Evolutionary conservation across 2,113 vertebrate genomes (phyloP), one percentile per base, ranked within the genome.

Genomic region (Cynopterus brachyotis): DNA sequence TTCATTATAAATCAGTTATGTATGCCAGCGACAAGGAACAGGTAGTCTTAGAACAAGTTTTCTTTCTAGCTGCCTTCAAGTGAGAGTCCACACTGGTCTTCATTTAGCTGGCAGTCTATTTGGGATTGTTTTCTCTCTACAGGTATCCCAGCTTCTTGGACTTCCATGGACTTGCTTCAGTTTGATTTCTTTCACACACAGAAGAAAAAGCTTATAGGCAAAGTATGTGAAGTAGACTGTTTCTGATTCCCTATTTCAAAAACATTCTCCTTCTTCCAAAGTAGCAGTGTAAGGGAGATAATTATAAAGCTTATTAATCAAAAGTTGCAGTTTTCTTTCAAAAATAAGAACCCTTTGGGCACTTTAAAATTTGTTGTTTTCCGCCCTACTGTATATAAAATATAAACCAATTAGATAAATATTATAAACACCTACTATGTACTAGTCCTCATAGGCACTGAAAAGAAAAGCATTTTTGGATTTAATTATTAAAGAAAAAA

Each of bases 261-360:
- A 86, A 12, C 10, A 89, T 26, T 70, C 26, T 30, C 40, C 28
- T 73, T 78, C 70, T 76, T 81, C 78, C 40, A 86, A 94, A 95
- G 73, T 28, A 91, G 13, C 73, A 62, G 11, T 30, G 32, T 55
- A 89, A 81, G 12, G 53, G 69, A 80, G 76, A 66, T 60, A 93
- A 95, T 88, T 85, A 93, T 62, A 50, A 88, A n/a, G 60, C 37
- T 83, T 89, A 97, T 86, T 91, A 82, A 73, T 95, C 86, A 91
- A 95, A 93, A 85, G 40, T 72, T 94, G 19, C 45, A 69, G 64
- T 92, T 95, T 92, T 72, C 59, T 90, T 97, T 83, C 76, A 72
- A 64, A 82, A 95, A 95, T 35, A 24, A 94, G 94, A 96, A 80
- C 22, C 8, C 19, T 70, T 53, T 45, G 59, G 85, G 55, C 5